Evolutionary conservation across 2,888 invertebrate species (phyloP), one percentile per base, ranked within the genome.

Genomic region (Heterodera filipjevi): DNA sequence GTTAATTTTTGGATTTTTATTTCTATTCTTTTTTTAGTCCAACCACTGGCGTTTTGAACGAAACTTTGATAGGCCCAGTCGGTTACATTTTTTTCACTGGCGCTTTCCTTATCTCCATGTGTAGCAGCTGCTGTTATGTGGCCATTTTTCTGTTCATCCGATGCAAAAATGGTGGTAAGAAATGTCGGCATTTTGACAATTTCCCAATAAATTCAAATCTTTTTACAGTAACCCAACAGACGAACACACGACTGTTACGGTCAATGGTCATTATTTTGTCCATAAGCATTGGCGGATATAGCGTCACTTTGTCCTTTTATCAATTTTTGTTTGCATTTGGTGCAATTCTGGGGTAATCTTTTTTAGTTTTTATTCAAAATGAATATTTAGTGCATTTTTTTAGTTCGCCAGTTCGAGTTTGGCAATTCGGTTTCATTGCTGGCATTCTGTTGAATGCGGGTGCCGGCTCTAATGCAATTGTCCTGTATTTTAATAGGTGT

Each of bases 21-120:
- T n/a, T n/a, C n/a, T n/a, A n/a, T n/a, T n/a, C n/a, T n/a, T 59
- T 59, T n/a, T 68, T 68, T 32, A 75, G 75, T 46, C 75, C 75
- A 19, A 64, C 39, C 66, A 75, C 59, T 32, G 75, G 66, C 19
- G 19, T 30, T 22, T 2, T 75, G 44, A 12, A 19, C 16, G 75
- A 75, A n/a, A 33, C 35, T 6, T 5, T 33, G 1, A 0, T 22
- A 5, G 33, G 68, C 5, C 33, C 5, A 3, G 75, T 75, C 1
- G 66, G 75, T 2, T 44, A 19, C 22, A 10, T 12, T 33, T 75
- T 30, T n/a, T 75, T 30, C n/a, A 32, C 33, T 3, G 30, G 44
- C 44, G 2, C 30, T 8, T 44, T 53, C 30, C 33, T 75, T 75
- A 44, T 75, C 12, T 30, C 32, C 3, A 19, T 46, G 46, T 19